phyloP scores from a whole-genome alignment of 2,797 vertebrate species.

The Rhinichthys osculus region DNA sequence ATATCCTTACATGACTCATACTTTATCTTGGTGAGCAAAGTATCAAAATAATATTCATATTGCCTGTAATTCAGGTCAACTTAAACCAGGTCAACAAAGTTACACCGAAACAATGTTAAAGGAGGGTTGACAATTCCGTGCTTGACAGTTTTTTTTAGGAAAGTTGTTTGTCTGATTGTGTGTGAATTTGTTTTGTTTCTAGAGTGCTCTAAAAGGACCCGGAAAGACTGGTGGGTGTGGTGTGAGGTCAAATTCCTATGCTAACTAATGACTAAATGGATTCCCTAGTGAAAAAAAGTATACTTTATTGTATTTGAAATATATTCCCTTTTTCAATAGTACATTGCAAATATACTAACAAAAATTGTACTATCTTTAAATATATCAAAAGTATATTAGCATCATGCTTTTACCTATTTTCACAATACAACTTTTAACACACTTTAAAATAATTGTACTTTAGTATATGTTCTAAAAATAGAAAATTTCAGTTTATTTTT shows the following conservation, averaged over 20 bases:
- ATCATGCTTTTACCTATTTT: too few relatives aligned
- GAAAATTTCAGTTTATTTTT: too few relatives aligned
- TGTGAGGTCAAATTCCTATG: slow-evolving; percentile 18
- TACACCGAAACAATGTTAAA: neutral
- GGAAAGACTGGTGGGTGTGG: slow-evolving; percentile 12
- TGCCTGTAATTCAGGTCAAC: slow-evolving; percentile 14
- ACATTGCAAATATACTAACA: too few relatives aligned
- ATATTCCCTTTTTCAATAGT: too few relatives aligned
- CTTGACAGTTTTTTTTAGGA: neutral
- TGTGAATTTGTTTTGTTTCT: slow-evolving; percentile 11
- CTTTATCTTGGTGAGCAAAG: slow-evolving; percentile 33
- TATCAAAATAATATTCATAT: slow-evolving; percentile 44
- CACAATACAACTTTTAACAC: too few relatives aligned
- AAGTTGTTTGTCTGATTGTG: slow-evolving; percentile 6
- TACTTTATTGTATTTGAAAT: too few relatives aligned
- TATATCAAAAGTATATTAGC: too few relatives aligned
- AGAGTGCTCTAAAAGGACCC: neutral
- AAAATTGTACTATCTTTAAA: too few relatives aligned
- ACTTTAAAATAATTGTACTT: too few relatives aligned
- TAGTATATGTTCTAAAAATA: too few relatives aligned
- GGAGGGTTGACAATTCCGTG: neutral
- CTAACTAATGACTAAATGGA: neutral
- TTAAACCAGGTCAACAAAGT: slow-evolving; percentile 16
- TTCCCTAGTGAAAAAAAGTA: neutral
- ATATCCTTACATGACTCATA: slow-evolving; percentile 9